These are phyloP conservation scores for Xenentodon cancila DNA, from an alignment of 2,797 vertebrate genomes.

Conservation along the genomic window DNA sequence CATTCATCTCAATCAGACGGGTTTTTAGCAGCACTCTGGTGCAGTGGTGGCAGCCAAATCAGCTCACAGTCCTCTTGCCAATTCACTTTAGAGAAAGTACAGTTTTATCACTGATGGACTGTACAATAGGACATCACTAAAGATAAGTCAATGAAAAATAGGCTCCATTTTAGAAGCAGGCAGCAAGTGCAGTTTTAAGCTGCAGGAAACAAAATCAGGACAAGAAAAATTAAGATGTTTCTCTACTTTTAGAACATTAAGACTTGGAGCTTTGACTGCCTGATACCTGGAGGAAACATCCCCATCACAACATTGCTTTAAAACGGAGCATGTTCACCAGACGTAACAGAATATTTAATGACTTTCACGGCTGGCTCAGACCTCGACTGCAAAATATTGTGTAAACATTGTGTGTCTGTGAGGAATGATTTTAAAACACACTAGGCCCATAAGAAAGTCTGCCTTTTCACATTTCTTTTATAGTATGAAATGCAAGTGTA, in stretches of 20 bases:
- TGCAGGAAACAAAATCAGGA: slow-evolving; percentile 21
- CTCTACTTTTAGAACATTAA: neutral
- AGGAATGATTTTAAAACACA: no score
- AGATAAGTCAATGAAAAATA: slow-evolving; percentile 59
- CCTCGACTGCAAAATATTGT: no score
- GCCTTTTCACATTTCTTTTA: no score
- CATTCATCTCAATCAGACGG: slow-evolving; percentile 75
- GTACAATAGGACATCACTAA: slow-evolving; percentile 43
- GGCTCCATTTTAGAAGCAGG: slow-evolving; percentile 34
- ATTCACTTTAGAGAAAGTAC: slow-evolving; percentile 72
- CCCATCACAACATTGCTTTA: no score
- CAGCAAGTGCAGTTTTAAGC: slow-evolving; percentile 29
- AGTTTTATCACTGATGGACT: slow-evolving; percentile 66
- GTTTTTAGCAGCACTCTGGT: slow-evolving; percentile 72
- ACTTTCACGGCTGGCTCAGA: neutral
- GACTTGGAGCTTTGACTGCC: neutral
- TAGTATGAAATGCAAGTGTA: no score
- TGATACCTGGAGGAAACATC: no score
- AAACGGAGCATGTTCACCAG: no score
- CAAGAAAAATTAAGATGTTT: slow-evolving; percentile 19
- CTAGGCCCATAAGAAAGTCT: no score
- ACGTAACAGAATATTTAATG: neutral
- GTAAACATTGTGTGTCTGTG: no score
- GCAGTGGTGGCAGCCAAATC: slow-evolving; percentile 63
- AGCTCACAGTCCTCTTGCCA: slow-evolving; percentile 60